Percentiles rank a stretch among this genome's conserved stretches.
Evolutionary conservation across 2,797 vertebrate species (phyloP).

Genomic region (Propithecus perrieri): DNA sequence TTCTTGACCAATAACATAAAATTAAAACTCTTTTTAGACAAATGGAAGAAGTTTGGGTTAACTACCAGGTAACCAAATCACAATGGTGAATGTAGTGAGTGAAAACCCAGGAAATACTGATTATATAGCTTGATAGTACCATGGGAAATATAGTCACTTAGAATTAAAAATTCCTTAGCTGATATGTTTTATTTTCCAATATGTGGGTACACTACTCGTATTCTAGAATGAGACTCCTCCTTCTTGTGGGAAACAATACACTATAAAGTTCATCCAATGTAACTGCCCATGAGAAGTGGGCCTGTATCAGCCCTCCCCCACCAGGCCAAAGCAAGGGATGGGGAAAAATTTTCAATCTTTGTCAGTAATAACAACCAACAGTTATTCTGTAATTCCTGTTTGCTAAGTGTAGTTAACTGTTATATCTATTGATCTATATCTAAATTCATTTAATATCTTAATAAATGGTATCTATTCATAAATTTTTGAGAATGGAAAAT

Average conservation of each 20-base stretch:
- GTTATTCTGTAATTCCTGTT: background rate
- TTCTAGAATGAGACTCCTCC: background rate
- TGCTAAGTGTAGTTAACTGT: background rate
- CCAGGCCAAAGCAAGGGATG: background rate
- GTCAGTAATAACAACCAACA: background rate
- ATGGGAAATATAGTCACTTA: background rate
- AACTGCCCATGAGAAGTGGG: background rate
- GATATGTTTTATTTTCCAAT: background rate
- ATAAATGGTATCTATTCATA: background rate
- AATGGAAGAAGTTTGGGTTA: background rate
- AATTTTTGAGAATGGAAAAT: background rate
- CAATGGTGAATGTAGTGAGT: background rate
- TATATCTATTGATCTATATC: background rate
- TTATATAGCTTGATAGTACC: background rate
- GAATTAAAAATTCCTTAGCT: background rate
- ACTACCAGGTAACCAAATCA: background rate
- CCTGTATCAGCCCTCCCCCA: background rate
- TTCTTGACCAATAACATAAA: background rate
- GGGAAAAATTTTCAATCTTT: background rate
- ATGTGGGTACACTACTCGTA: background rate
- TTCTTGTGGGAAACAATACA: background rate
- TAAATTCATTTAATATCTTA: background rate
- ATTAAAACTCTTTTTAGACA: background rate
- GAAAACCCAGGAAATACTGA: background rate
- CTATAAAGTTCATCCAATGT: rapidly evolving